Evolutionary conservation across 2,113 vertebrate species (phyloP).

Genomic region (Conger conger): DNA sequence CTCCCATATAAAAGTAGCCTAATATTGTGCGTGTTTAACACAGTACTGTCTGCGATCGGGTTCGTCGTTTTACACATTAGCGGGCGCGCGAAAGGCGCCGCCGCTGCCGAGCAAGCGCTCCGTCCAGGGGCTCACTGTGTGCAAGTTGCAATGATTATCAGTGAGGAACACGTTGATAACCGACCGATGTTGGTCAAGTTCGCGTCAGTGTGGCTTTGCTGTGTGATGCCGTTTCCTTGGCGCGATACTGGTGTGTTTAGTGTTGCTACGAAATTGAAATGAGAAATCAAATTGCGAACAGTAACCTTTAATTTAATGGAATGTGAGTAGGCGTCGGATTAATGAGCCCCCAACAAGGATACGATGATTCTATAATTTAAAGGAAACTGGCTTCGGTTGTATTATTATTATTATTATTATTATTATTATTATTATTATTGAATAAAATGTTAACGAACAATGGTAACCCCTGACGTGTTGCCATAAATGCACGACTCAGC

Average conservation of each 20-base stretch:
- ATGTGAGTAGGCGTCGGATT: background rate
- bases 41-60: background rate
- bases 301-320: background rate
- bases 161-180: conserved; percentile 19
- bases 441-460: background rate
- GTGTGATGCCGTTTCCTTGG: background rate
- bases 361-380: background rate
- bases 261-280: background rate
- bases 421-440: too few relatives aligned
- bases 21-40: too few relatives aligned
- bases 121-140: background rate
- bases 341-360: background rate
- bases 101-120: background rate
- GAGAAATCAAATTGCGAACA: background rate
- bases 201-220: background rate
- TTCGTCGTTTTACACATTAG: background rate
- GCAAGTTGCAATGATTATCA: conserved; percentile 31
- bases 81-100: background rate
- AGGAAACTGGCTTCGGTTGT: background rate
- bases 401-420: too few relatives aligned
- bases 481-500: background rate
- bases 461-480: background rate
- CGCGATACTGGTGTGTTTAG: background rate
- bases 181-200: background rate
- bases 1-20: too few relatives aligned